A percentile compares a stretch with the other conserved stretches of the same genome.
These are phyloP conservation scores for Syrista parreyssii DNA, from an alignment of 2,888 invertebrate species.

Conservation along the genomic window DNA sequence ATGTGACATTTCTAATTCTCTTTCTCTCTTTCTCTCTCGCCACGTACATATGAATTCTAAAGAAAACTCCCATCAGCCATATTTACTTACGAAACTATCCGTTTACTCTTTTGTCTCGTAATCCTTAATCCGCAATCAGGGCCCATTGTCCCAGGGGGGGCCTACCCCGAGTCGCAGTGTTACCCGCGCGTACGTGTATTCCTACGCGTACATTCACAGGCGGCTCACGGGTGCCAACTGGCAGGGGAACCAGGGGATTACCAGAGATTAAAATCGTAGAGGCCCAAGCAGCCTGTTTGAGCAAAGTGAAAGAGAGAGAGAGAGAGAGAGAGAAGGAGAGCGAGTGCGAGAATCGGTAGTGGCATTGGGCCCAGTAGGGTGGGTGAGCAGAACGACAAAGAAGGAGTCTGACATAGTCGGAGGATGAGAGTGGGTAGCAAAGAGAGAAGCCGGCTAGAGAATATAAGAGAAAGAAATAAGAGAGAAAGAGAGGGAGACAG, in stretches of 20 bases:
- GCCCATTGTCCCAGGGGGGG: constrained; percentile 55
- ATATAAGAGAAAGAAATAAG: constrained; percentile 12
- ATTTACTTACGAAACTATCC: constrained; percentile 6
- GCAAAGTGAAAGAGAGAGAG: not conserved
- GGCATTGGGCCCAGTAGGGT: no score
- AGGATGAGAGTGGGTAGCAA: no score
- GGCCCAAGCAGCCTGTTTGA: no score
- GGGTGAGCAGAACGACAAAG: not conserved
- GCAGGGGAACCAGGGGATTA: constrained; percentile 23
- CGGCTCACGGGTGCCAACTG: no score
- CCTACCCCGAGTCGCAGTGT: no score
- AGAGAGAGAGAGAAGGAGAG: not conserved
- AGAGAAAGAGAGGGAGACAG: not conserved
- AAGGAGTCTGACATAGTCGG: not conserved
- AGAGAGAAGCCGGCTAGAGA: not conserved
- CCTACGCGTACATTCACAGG: no score
- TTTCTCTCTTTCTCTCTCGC: no score
- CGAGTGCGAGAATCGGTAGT: not conserved
- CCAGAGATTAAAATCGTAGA: constrained; percentile 37
- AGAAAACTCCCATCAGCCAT: not conserved
- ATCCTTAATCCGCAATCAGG: constrained; percentile 63
- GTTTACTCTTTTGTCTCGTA: constrained; percentile 53
- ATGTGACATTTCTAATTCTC: no score
- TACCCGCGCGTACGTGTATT: constrained; percentile 29
- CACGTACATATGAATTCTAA: no score